Base-by-base conservation (phyloP, 2,888 invertebrate genomes). In the Tribolium freemani region DNA sequence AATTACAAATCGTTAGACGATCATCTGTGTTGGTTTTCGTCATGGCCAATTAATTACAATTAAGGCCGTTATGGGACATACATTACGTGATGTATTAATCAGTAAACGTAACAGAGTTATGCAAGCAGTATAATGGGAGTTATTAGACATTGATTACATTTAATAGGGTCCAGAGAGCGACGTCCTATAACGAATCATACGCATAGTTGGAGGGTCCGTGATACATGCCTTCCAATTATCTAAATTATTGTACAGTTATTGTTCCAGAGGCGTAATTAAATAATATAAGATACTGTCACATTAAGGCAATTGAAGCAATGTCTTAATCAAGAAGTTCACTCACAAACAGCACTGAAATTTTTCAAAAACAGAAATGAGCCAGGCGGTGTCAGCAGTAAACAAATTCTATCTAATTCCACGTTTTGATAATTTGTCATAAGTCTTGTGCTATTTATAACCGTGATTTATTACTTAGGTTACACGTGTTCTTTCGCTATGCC, bases 71-170 rank as follows among this genome's bases (percentile, higher is more conserved):
- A 54, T 56, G 53, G 48, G 69, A 58, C 71, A 71, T 63, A 63
- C 71, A 68, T 61, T 72, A 69, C 67, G 72, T 72, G 64, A 69
- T 66, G 67, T 69, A 73, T 75, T 71, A 77, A 77, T 77, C 74
- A 77, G 66, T 54, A 66, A 72, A 67, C 58, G 46, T 71, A 57
- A 64, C 66, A 61, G 50, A 71, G 75, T 75, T 72, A 67, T 71
- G 69, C 69, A 75, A 67, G 69, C 57, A 68, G 45, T 68, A 64
- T 74, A 76, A 78, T 75, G 61, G 76, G 71, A 76, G 68, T 76
- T 77, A 77, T 77, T 76, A 78, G 75, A 74, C 75, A 73, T 71
- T 79, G 78, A 78, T 78, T 77, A 75, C 73, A 72, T 76, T 76
- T 78, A 77, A 79, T 78, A 71, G 77, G 73, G 76, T 74, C 73